Evolutionary conservation across 2,888 invertebrate genomes (phyloP), one percentile per base, ranked within the genome.

Genomic region (Diadegma fenestrale): DNA sequence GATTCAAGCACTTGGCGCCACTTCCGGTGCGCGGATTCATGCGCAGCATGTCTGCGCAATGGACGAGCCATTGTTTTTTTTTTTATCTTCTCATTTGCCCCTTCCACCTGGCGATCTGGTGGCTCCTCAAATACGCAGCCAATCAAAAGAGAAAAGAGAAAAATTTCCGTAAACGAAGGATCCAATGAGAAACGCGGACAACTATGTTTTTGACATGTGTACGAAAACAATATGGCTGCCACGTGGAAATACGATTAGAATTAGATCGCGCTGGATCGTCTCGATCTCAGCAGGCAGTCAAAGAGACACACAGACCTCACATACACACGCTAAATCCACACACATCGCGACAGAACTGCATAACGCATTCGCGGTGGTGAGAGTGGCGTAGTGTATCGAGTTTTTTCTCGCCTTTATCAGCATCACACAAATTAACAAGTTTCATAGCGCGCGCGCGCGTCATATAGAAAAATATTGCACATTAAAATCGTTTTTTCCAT

Each of bases 201-300:
- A 14, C 30, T 8, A 85, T 78, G 77, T 81, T 78, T 66, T 77
- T 71, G 51, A 26, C 17, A 68, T 33, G 76, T 7, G 37, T 12
- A 22, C 19, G 90, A 90, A 90, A 90, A 91, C 84, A 86, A 86
- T 84, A 86, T 86, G 86, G 86, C 86, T 86, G 86, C 86, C 86
- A 86, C 86, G 86, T 86, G 86, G 86, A 84, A 63, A 86, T 86
- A 33, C 33, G 64, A 84, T 86, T 81, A 80, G 78, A 37, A 64
- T 58, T 58, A 58, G 58, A 80, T 79, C 75, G 79, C 79, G 79
- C 79, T 82, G 71, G 82, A 82, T 85, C 84, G 26, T 22, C 71
- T 71, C 5, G 30, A 41, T 26, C 68, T 85, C 87, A 80, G 64
- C 37, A 30, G 41, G 78, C 22, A 37, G 69, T 19, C 58, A 51